Conservation (phyloP, 1,140 invertebrate species). For the Pectinophora gossypiella region DNA sequence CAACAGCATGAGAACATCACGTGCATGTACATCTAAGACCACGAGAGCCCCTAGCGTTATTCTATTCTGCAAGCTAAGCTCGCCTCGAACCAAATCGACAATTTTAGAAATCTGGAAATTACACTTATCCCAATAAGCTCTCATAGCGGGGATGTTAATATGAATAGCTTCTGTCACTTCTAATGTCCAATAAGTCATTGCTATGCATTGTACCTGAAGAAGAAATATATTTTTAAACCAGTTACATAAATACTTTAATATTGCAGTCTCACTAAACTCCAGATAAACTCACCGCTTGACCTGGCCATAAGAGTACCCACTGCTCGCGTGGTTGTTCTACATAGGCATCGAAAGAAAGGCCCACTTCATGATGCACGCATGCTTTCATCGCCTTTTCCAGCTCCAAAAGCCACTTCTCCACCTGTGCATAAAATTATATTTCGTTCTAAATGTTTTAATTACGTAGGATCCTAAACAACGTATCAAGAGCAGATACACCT, state of each 20-base stretch:
- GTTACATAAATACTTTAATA: too few species aligned
- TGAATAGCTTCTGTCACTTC: slow-evolving; percentile 86
- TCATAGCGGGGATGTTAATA: slow-evolving; percentile 73
- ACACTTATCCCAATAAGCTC: slow-evolving; percentile 76
- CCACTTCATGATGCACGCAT: slow-evolving; percentile 85
- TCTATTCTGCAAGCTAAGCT: slow-evolving; percentile 91
- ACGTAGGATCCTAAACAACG: too few species aligned
- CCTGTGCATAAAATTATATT: too few species aligned
- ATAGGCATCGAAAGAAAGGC: slow-evolving; percentile 82
- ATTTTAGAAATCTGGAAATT: slow-evolving; percentile 87
- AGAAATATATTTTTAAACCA: too few species aligned
- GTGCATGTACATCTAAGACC: slow-evolving; percentile 93
- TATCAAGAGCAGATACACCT: too few species aligned
- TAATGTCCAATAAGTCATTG: slow-evolving; percentile 92
- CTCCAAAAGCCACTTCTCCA: slow-evolving; percentile 97
- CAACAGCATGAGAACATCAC: slow-evolving; percentile 88
- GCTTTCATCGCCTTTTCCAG: slow-evolving; percentile 94
- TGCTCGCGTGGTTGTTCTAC: slow-evolving; percentile 77
- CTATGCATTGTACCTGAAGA: slow-evolving; percentile 85
- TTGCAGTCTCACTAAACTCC: not conserved
- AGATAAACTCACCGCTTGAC: slow-evolving; percentile 80
- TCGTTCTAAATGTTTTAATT: too few species aligned
- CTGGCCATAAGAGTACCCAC: slow-evolving; percentile 94
- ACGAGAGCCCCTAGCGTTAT: slow-evolving; percentile 93
- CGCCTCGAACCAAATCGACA: slow-evolving; percentile 90